Base-by-base conservation (phyloP, 2,888 invertebrate genomes). In the Embidobia sp. region DNA sequence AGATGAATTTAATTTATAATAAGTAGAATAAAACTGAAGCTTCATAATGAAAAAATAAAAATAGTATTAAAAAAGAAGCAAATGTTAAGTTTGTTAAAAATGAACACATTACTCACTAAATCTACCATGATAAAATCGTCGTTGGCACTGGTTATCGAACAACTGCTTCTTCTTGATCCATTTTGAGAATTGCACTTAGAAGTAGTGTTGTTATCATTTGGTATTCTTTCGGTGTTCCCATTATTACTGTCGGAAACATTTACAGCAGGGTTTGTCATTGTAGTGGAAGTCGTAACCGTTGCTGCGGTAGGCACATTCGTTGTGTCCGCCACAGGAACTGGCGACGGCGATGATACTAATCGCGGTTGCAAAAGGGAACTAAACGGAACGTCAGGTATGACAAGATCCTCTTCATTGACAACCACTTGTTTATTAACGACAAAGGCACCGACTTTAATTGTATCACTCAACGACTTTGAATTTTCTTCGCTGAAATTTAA, bases 361-460 rank as follows among this genome's bases (percentile, higher is more conserved):
- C 85, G 86, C 18, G 90, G 90, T 19, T 89, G 88, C 73, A 92
- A 85, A 10, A 92, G 84, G 72, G 90, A 93, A 82, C 92, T 94
- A 79, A 95, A 92, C 0, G 95, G 95, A 63, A 94, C 93, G 81
- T 93, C 91, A 10, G 92, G 90, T 80, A 92, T 88, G 67, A 91
- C 89, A 78, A 91, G 90, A 79, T 93, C 92, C 29, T 92, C 91
- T 79, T 91, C 91, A 8, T 90, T 85, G 91, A 87, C 85, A 74
- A 84, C 91, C 48, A 93, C 90, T 85, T 93, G 93, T n/a, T 92
- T 91, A 22, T 91, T 90, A 81, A 94, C 94, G 3, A 94, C 95
- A 88, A 96, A 96, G 0, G 95, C 95, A 35, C 95, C 95, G 0
- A 94, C 93, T 79, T 94, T 94, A 85, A 95, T 90, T 0, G 94